Evolutionary conservation across 2,888 invertebrate genomes (phyloP).

Genomic region (Tholera decimalis): DNA sequence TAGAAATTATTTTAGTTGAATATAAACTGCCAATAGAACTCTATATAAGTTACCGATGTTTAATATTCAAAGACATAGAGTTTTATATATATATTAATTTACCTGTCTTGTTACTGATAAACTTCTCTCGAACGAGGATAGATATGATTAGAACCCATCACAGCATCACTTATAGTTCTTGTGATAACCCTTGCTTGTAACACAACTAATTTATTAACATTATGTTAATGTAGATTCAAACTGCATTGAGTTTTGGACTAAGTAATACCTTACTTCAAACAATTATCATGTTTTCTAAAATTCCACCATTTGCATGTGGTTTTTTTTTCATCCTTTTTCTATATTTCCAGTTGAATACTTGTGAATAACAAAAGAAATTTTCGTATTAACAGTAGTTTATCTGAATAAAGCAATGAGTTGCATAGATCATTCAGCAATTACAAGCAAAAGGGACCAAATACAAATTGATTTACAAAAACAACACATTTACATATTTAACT

Average conservation of each 20-base stretch:
- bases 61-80: slow-evolving; percentile 85
- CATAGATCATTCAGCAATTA: slow-evolving; percentile 83
- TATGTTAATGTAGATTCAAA: slow-evolving; percentile 73
- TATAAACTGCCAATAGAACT: slow-evolving; percentile 85
- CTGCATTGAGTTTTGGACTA: slow-evolving; percentile 63
- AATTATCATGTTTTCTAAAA: slow-evolving; percentile 64
- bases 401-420: slow-evolving; percentile 77
- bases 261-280: slow-evolving; percentile 55
- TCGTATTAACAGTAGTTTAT: slow-evolving; percentile 81
- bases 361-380: slow-evolving; percentile 81
- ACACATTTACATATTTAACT: slow-evolving; percentile 74
- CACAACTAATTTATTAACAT: slow-evolving; percentile 89
- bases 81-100: slow-evolving; percentile 77
- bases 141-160: slow-evolving; percentile 73
- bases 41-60: slow-evolving; percentile 87
- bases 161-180: slow-evolving; percentile 79
- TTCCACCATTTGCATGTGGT: slow-evolving; percentile 78
- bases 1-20: slow-evolving; percentile 78
- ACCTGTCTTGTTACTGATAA: slow-evolving; percentile 70
- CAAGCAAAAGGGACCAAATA: slow-evolving; percentile 91
- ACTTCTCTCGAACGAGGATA: slow-evolving; percentile 70
- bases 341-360: slow-evolving; percentile 75
- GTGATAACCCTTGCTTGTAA: slow-evolving; percentile 91
- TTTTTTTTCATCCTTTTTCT: slow-evolving; percentile 67
- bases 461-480: slow-evolving; percentile 80